Base-by-base conservation (phyloP, 2,888 invertebrate genomes). In the Drosophila koepferae region DNA sequence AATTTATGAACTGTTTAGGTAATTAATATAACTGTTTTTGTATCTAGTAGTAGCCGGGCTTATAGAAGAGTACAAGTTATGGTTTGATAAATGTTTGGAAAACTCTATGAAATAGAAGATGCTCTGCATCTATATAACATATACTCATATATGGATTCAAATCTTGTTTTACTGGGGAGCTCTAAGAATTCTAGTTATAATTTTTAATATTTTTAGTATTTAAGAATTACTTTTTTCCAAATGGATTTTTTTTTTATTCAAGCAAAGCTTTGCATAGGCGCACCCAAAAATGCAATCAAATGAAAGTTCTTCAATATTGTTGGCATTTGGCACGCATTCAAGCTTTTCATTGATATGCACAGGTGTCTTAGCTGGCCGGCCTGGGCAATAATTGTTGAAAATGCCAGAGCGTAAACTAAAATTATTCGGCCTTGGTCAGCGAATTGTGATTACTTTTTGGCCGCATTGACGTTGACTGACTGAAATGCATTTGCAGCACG, bases 351-450 rank as follows among this genome's bases (percentile, higher is more conserved):
- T 74, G 75, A 69, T 62, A 69, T 64, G 74, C 74, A 74, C 63
- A 53, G 49, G 59, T 56, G 59, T 63, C 20, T 60, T 41, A 48
- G 20, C 51, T 44, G 31, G 54, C 16, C 16, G 46, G 28, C 3
- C 23, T 63, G 34, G 23, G 41, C 59, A 56, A 31, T 77, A 43
- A 53, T 72, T 67, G 48, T 63, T 72, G 74, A 71, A 75, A 75
- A 75, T 76, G 59, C 74, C 74, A 65, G 34, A 76, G 77, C 77
- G 71, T 76, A 65, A 68, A 62, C 68, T 73, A 63, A 73, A 63
- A 68, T 73, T 60, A 2, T 28, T 68, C 36, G 78, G 61, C 77
- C 74, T 77, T 78, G 77, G 69, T 60, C 53, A 69, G 64, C 63
- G 53, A 63, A 68, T 77, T 78, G 77, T 54, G 74, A 63, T 78